A percentile compares a stretch with the other conserved stretches of the same genome.
Evolutionary conservation across 2,888 invertebrate genomes (phyloP).

Genomic region (Patella depressa): DNA sequence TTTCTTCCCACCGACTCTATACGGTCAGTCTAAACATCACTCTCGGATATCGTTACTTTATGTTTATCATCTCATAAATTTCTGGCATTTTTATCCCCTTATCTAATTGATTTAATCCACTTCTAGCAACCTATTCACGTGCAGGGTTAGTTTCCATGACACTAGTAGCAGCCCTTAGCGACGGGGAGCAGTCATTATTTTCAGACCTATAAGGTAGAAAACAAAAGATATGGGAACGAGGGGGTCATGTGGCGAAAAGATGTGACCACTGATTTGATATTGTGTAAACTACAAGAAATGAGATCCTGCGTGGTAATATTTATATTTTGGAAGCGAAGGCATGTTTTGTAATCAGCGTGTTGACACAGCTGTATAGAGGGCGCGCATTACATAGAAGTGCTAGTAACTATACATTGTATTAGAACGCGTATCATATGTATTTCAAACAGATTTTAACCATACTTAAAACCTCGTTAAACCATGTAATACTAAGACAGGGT

Average conservation of each 20-base stretch:
- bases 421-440: background rate
- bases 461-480: too few relatives aligned
- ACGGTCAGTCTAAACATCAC: background rate
- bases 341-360: background rate
- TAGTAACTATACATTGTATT: background rate
- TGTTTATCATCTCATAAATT: constrained; percentile 5
- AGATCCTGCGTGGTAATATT: background rate
- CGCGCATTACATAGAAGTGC: background rate
- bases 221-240: constrained; percentile 4
- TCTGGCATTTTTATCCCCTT: background rate
- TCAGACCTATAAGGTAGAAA: background rate
- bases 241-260: background rate
- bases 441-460: too few relatives aligned
- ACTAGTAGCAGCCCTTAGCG: background rate
- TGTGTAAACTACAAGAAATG: background rate
- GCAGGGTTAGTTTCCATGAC: background rate
- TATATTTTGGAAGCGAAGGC: background rate
- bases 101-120: background rate
- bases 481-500: too few relatives aligned
- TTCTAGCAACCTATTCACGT: background rate
- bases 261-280: constrained; percentile 1
- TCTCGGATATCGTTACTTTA: constrained; percentile 5
- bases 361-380: constrained; percentile 6
- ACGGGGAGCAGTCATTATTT: background rate
- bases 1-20: constrained; percentile 1